Conservation (phyloP, 1,140 invertebrate species). For the Trachymyrmex septentrionalis region DNA sequence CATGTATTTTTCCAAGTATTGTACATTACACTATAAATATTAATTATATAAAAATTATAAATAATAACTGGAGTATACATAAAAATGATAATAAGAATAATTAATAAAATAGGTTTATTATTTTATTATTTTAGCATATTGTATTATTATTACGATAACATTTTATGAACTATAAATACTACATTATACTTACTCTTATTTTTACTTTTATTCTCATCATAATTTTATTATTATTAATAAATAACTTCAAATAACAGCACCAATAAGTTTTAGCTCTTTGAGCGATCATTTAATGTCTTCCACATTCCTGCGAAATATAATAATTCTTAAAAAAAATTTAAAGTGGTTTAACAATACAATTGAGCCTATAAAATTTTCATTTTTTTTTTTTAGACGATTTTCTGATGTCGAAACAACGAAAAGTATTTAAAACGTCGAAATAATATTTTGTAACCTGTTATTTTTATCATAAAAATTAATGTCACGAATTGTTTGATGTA, state of each 20-base stretch:
- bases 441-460: slow-evolving; percentile 30
- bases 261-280: slow-evolving; percentile 39
- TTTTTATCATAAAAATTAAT: neutral
- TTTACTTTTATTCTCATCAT: slow-evolving; percentile 48
- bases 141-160: slow-evolving; percentile 78
- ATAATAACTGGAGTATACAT: slow-evolving; percentile 66
- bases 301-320: slow-evolving; percentile 37
- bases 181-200: slow-evolving; percentile 64
- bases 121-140: slow-evolving; percentile 47
- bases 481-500: neutral
- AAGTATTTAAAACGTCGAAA: slow-evolving; percentile 16
- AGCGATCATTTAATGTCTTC: slow-evolving; percentile 3
- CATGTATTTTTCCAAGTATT: slow-evolving; percentile 85
- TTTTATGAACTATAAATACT: slow-evolving; percentile 75
- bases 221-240: slow-evolving; percentile 74
- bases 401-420: slow-evolving; percentile 42
- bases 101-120: slow-evolving; percentile 49
- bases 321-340: neutral
- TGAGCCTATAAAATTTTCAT: neutral
- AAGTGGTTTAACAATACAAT: neutral
- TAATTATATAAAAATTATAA: slow-evolving; percentile 81
- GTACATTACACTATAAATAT: slow-evolving; percentile 85
- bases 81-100: slow-evolving; percentile 46
- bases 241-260: slow-evolving; percentile 78
- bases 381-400: neutral